phyloP scores from a whole-genome alignment of 2,888 invertebrate species.

The Noctua comes region DNA sequence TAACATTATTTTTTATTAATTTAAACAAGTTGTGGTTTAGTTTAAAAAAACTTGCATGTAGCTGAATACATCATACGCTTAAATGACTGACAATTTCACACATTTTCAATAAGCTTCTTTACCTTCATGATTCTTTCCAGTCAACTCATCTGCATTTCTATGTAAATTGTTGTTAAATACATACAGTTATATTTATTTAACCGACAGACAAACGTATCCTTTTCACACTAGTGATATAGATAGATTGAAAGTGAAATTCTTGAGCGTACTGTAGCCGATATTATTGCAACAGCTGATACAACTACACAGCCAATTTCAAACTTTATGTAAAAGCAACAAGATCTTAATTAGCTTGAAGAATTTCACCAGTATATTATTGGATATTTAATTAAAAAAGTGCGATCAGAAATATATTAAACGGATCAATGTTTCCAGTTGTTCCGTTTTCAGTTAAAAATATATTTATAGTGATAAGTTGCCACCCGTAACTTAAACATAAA shows the following conservation, averaged over 20 bases:
- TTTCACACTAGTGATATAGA: slow-evolving; percentile 23
- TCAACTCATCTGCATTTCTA: not conserved
- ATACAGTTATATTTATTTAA: not conserved
- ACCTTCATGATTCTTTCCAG: not conserved
- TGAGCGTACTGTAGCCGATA: slow-evolving; percentile 54
- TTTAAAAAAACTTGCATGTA: too few species aligned
- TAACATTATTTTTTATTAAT: not conserved
- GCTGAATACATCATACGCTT: too few species aligned
- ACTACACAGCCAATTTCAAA: slow-evolving; percentile 16
- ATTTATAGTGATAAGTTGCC: slow-evolving; percentile 46
- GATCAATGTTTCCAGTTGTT: slow-evolving; percentile 43
- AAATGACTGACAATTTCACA: not conserved
- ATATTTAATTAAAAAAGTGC: slow-evolving; percentile 63
- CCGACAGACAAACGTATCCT: slow-evolving; percentile 14
- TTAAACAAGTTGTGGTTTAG: not conserved
- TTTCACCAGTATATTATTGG: slow-evolving; percentile 40
- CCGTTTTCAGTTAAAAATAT: slow-evolving; percentile 42
- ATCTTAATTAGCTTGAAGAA: not conserved
- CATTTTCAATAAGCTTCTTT: not conserved
- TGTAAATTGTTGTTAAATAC: not conserved
- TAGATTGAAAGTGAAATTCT: slow-evolving; percentile 65
- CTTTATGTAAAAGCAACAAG: not conserved
- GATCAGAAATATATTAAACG: slow-evolving; percentile 52
- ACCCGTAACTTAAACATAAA: slow-evolving; percentile 48
- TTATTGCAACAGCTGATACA: slow-evolving; percentile 61